Percentiles rank a stretch among this genome's conserved stretches.
phyloP scores from a whole-genome alignment of 2,888 invertebrate genomes.

The Artemia sp. region DNA sequence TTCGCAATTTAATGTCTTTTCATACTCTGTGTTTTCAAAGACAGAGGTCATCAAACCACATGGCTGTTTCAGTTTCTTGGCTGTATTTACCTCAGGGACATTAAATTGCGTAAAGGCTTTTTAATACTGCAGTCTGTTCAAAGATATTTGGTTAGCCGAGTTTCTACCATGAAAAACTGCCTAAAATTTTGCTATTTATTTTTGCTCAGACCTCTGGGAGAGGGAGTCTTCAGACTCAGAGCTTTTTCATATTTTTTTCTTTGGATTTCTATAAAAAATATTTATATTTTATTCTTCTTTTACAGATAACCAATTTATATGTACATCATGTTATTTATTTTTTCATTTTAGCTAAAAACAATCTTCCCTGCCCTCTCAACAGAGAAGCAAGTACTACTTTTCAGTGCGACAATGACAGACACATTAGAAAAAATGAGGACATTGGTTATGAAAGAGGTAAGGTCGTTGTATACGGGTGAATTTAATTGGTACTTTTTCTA shows the following conservation, averaged over 20 bases:
- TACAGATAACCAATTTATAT: slow-evolving; percentile 15
- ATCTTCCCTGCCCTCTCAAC: slow-evolving; percentile 59
- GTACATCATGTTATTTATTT: neutral
- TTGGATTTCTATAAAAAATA: neutral
- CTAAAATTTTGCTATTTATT: neutral
- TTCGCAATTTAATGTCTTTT: too few relatives aligned
- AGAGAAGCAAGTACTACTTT: slow-evolving; percentile 67
- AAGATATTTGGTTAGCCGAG: too few relatives aligned
- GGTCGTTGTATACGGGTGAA: slow-evolving; percentile 23
- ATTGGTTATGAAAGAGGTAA: slow-evolving; percentile 45
- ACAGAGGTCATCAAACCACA: too few relatives aligned
- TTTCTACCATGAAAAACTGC: neutral
- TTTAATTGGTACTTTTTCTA: too few relatives aligned
- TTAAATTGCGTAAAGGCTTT: too few relatives aligned
- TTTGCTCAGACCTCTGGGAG: neutral
- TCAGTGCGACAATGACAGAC: slow-evolving; percentile 89
- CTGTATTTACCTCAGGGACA: too few relatives aligned
- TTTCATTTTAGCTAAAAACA: slow-evolving; percentile 41
- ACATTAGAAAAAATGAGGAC: slow-evolving; percentile 49
- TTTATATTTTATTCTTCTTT: slow-evolving; percentile 8
- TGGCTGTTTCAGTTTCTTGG: too few relatives aligned
- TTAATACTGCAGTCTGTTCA: too few relatives aligned
- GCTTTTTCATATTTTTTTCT: neutral
- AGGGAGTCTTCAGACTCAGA: neutral
- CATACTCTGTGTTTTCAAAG: too few relatives aligned